phyloP scores from a whole-genome alignment of 2,113 vertebrate genomes.

The Felis chaus region DNA sequence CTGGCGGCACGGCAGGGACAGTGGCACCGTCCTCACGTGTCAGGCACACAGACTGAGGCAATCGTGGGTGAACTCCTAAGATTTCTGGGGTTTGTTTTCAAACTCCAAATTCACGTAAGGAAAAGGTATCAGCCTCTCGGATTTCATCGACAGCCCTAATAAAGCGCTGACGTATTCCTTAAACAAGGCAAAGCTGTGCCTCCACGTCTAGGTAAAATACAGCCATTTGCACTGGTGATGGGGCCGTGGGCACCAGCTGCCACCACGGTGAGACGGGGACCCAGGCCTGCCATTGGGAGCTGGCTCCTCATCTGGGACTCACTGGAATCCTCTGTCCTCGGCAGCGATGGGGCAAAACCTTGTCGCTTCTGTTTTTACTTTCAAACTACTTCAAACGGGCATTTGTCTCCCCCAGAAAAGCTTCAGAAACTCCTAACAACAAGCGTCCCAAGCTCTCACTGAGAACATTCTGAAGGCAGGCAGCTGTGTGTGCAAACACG shows the following conservation, averaged over 20 bases:
- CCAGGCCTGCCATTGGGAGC: background rate
- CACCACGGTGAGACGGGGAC: accelerated
- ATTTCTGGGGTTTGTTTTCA: background rate
- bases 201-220: background rate
- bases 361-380: background rate
- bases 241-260: background rate
- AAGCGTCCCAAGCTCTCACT: background rate
- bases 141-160: background rate
- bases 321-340: background rate
- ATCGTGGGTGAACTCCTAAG: background rate
- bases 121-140: background rate
- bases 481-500: background rate
- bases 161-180: accelerated
- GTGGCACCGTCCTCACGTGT: background rate
- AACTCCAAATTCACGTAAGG: background rate
- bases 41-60: background rate
- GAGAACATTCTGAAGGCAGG: too few relatives aligned
- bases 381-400: background rate
- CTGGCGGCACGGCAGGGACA: background rate
- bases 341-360: background rate
- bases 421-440: background rate
- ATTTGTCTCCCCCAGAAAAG: background rate
- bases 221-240: accelerated
- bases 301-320: background rate
- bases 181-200: background rate